These are phyloP conservation scores for Pristionchus entomophagus DNA, from an alignment of 2,888 invertebrate genomes.

Conservation along the genomic window DNA sequence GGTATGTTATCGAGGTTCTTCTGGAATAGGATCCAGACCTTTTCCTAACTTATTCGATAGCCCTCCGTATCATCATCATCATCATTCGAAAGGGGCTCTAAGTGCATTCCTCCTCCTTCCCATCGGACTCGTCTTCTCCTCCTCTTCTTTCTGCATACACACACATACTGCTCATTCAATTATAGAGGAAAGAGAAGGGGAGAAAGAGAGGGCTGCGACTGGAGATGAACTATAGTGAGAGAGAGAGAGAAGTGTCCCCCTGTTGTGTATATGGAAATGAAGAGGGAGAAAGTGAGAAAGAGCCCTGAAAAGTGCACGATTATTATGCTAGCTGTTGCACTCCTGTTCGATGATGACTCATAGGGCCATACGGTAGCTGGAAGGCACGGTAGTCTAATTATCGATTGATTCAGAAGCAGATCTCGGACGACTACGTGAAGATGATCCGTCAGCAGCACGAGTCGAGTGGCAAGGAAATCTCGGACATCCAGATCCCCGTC, in stretches of 20 bases:
- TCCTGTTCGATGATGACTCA: not conserved
- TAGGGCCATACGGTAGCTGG: not conserved
- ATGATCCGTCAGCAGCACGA: conserved; percentile 70
- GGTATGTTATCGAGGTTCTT: not conserved
- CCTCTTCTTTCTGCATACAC: not conserved
- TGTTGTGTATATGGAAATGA: conserved; percentile 37
- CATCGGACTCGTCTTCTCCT: conserved; percentile 11
- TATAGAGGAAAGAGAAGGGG: conserved; percentile 37
- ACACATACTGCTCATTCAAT: conserved; percentile 42
- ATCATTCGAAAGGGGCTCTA: conserved; percentile 5
- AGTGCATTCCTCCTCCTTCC: conserved; percentile 12
- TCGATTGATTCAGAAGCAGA: conserved; percentile 44
- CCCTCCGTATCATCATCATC: conserved; percentile 3
- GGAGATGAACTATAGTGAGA: conserved; percentile 38
- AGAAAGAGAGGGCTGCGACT: conserved; percentile 16
- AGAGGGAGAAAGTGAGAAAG: not conserved
- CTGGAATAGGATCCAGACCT: no score
- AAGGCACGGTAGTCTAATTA: not conserved
- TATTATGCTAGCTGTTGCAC: conserved; percentile 27
- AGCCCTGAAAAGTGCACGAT: not conserved
- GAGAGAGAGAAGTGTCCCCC: not conserved
- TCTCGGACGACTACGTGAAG: conserved; percentile 73
- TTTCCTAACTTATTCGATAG: not conserved
- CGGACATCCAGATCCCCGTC: conserved; percentile 72
- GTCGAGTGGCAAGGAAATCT: conserved; percentile 64